phyloP scores from a whole-genome alignment of 2,113 vertebrate species.

The Motacilla alba region DNA sequence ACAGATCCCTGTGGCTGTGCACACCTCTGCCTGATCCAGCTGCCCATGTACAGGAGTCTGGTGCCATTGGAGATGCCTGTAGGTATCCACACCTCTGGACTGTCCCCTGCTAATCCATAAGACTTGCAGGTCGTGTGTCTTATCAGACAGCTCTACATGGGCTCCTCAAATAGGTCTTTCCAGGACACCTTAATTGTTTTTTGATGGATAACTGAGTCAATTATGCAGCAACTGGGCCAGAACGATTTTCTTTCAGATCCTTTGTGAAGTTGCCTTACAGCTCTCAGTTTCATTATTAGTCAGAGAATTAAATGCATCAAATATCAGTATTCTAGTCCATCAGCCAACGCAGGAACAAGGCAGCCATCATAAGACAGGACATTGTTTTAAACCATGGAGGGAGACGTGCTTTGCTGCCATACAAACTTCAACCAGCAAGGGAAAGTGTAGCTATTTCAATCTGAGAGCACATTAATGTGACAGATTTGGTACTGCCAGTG shows the following conservation, averaged over 20 bases:
- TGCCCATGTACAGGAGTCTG: not conserved
- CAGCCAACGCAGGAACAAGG: not conserved
- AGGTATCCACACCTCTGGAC: too few relatives aligned
- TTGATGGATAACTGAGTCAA: not conserved
- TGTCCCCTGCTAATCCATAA: not conserved
- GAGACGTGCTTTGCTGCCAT: not conserved
- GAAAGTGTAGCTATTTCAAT: not conserved
- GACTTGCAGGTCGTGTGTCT: not conserved
- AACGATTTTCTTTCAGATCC: not conserved
- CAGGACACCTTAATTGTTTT: not conserved
- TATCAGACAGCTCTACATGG: not conserved
- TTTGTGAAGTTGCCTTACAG: not conserved
- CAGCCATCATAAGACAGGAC: not conserved
- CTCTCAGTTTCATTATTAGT: not conserved
- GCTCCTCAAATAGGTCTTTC: not conserved
- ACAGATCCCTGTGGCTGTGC: not conserved
- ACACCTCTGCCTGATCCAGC: not conserved
- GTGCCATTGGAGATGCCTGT: not conserved
- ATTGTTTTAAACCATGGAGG: not conserved
- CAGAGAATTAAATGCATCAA: not conserved
- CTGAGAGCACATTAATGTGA: not conserved
- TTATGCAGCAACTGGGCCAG: not conserved
- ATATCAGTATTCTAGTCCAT: not conserved
- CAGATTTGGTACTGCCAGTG: not conserved
- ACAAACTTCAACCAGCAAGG: not conserved